Percentiles rank a stretch among this genome's conserved stretches.
Conservation (phyloP, 2,113 vertebrate species). For the Serilophus lunatus region DNA sequence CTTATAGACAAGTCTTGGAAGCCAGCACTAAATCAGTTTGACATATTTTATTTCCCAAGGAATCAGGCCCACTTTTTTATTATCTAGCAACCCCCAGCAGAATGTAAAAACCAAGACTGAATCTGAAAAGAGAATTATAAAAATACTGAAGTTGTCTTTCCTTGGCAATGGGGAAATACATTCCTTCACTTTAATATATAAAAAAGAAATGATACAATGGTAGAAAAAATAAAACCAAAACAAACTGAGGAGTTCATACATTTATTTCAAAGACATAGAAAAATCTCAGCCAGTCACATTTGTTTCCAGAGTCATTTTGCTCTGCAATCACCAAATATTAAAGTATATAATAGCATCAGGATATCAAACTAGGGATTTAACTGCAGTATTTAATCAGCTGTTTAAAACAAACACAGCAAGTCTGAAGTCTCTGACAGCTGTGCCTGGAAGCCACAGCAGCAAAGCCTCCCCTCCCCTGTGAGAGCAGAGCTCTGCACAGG, state of each 20-base stretch:
- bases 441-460: neutral
- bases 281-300: neutral
- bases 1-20: neutral
- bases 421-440: neutral
- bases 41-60: conserved; percentile 34
- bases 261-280: neutral
- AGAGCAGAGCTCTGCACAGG: neutral
- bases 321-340: neutral
- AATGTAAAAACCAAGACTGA: neutral
- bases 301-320: neutral
- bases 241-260: neutral
- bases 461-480: neutral
- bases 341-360: neutral
- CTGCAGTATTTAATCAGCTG: neutral
- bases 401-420: neutral
- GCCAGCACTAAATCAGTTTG: neutral
- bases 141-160: neutral
- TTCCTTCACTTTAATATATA: neutral
- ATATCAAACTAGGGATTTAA: neutral
- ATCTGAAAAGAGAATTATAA: neutral
- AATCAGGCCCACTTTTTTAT: conserved; percentile 14
- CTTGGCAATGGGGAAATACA: neutral
- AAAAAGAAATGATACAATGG: neutral
- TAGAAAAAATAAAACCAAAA: neutral
- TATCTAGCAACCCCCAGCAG: neutral